Evolutionary conservation across 2,888 invertebrate genomes (phyloP).

Genomic region (Gasteruption jaculator): DNA sequence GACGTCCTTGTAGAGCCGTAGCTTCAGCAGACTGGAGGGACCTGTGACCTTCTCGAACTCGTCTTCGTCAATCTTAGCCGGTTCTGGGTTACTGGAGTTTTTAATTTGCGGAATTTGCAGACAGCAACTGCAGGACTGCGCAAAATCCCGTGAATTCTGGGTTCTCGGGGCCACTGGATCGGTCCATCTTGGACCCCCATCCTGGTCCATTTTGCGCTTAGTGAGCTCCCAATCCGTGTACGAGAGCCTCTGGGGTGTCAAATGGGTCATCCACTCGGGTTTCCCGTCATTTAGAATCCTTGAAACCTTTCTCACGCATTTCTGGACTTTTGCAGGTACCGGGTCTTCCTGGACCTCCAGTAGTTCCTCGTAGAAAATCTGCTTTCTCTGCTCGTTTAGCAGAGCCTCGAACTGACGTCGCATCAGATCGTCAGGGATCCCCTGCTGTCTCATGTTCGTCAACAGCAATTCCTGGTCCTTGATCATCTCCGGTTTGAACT

Average conservation of each 20-base stretch:
- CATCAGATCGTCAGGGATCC: slow-evolving; percentile 36
- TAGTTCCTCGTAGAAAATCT: slow-evolving; percentile 28
- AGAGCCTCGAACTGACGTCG: slow-evolving; percentile 39
- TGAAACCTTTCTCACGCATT: slow-evolving; percentile 10
- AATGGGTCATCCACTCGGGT: slow-evolving; percentile 42
- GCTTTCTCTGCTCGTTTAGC: slow-evolving; percentile 37
- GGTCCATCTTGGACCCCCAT: too few species aligned
- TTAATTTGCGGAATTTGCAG: too few species aligned
- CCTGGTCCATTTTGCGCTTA: too few species aligned
- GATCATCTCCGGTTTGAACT: slow-evolving; percentile 38
- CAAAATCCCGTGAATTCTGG: too few species aligned
- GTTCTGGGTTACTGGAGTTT: too few species aligned
- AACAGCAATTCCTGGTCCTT: slow-evolving; percentile 40
- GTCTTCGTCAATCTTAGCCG: too few species aligned
- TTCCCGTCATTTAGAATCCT: slow-evolving; percentile 29
- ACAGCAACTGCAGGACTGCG: too few species aligned
- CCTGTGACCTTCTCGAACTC: too few species aligned
- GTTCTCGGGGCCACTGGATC: neutral
- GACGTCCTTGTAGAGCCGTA: slow-evolving; percentile 31
- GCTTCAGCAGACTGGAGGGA: slow-evolving; percentile 36
- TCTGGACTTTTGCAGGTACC: neutral
- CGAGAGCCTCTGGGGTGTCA: slow-evolving; percentile 36
- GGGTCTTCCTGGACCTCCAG: slow-evolving; percentile 12
- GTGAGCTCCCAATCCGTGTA: slow-evolving; percentile 25
- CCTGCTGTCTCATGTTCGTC: slow-evolving; percentile 37